Evolutionary conservation across 2,113 vertebrate genomes (phyloP).

Genomic region (Corythoichthys intestinalis): DNA sequence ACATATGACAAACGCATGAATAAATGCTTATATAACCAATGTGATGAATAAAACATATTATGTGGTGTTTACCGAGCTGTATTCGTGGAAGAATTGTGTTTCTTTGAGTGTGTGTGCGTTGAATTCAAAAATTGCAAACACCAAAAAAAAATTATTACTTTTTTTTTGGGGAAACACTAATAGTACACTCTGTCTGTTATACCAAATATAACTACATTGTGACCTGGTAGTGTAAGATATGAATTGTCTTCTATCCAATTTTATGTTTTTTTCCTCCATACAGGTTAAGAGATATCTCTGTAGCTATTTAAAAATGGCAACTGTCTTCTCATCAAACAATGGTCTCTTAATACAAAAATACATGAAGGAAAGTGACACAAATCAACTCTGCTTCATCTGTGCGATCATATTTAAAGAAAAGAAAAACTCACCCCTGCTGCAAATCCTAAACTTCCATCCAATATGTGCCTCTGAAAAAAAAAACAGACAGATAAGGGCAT

Average conservation of each 20-base stretch:
- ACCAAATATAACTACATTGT: neutral
- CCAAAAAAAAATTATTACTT: neutral
- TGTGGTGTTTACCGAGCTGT: no score
- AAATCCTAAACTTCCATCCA: conserved; percentile 96
- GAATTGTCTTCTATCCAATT: no score
- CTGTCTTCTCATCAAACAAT: neutral
- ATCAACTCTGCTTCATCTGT: no score
- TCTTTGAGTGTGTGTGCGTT: neutral
- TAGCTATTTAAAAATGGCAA: conserved; percentile 4
- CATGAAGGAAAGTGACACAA: no score
- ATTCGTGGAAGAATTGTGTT: no score
- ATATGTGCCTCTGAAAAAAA: conserved; percentile 80
- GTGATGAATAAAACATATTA: no score
- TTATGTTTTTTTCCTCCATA: neutral
- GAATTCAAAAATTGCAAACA: neutral
- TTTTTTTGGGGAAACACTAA: neutral
- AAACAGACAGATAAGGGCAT: conserved; percentile 22
- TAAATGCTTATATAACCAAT: neutral
- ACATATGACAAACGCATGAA: neutral
- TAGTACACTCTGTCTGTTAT: neutral
- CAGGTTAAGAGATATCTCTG: conserved; percentile 2
- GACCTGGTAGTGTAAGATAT: no score
- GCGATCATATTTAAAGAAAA: no score
- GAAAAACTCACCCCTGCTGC: conserved; percentile 88
- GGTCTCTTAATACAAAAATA: no score